Base-by-base conservation (phyloP, 2,113 vertebrate species). In the Ammospiza nelsoni region DNA sequence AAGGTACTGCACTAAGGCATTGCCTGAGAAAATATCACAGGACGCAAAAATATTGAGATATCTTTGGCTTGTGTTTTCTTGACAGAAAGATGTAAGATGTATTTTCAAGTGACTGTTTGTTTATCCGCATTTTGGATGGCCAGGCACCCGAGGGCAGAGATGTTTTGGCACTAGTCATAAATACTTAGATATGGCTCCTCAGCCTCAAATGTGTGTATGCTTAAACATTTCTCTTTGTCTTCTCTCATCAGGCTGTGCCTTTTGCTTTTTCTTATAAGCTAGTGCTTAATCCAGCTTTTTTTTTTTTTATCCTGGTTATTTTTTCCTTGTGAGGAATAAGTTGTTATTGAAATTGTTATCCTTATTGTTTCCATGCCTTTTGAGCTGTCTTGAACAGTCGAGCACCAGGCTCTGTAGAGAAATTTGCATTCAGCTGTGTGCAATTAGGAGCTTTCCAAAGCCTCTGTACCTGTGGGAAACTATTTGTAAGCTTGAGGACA, bases 311-410 rank as follows among this genome's bases (percentile, higher is more conserved):
- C 9, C 7, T 14, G 21, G 22, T 74, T 69, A 39, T 62, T 87
- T 71, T 51, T 74, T n/a, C 6, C 15, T 57, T 44, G 12, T 37
- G 27, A 71, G 49, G 12, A 77, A 37, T 43, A 57, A 57, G 24
- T 49, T 43, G 17, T 48, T 68, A 48, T 4, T 55, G 71, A 22
- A 62, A 41, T 68, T 0, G 0, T 48, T 62, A 12, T 54, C 31
- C 15, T 49, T 74, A 6, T 68, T 62, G 15, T 74, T 61, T 55
- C 75, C 19, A 2, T 72, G 28, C 37, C 22, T 86, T 54, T 14
- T 0, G 0, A 39, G 9, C 4, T 85, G 16, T 41, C 75, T 83
- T 57, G n/a, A 79, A n/a, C 18, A n/a, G 27, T 23, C 0, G 22
- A 72, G 43, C 39, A 48, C 15, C 7, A 48, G 49, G 28, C 12